These are phyloP conservation scores for Disparrhopalites patrizii DNA, from an alignment of 2,888 invertebrate genomes.

Conservation along the genomic window DNA sequence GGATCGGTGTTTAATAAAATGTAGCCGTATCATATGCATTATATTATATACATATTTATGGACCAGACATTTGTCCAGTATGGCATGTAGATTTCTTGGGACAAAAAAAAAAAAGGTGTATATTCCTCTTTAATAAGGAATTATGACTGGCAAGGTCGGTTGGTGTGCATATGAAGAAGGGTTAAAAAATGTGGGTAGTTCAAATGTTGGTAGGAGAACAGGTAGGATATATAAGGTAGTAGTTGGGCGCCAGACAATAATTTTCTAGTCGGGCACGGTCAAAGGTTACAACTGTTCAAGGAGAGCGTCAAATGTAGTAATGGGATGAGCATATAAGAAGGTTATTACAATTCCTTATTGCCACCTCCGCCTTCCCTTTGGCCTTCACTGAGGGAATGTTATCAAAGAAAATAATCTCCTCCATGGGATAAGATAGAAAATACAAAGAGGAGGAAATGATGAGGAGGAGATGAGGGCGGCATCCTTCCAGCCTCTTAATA, in stretches of 20 bases:
- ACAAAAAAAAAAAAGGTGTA: too few species aligned
- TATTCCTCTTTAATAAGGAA: too few species aligned
- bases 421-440: not conserved
- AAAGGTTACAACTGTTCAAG: conserved; percentile 41
- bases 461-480: conserved; percentile 20
- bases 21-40: not conserved
- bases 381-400: not conserved
- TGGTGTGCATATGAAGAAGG: too few species aligned
- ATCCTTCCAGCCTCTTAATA: conserved; percentile 42
- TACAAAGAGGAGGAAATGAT: not conserved
- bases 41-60: not conserved
- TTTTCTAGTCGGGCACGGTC: conserved; percentile 49
- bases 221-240: too few species aligned
- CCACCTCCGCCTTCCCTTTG: conserved; percentile 40
- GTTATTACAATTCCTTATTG: conserved; percentile 37
- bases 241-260: conserved; percentile 48
- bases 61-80: too few species aligned
- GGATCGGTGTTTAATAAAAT: too few species aligned
- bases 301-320: conserved; percentile 28
- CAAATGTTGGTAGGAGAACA: too few species aligned
- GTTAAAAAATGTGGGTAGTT: too few species aligned
- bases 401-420: not conserved
- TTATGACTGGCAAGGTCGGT: not conserved
- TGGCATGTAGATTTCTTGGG: too few species aligned
- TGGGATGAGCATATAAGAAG: too few species aligned